Evolutionary conservation across 2,888 invertebrate genomes (phyloP).

Genomic region (Rotaria macrura): DNA sequence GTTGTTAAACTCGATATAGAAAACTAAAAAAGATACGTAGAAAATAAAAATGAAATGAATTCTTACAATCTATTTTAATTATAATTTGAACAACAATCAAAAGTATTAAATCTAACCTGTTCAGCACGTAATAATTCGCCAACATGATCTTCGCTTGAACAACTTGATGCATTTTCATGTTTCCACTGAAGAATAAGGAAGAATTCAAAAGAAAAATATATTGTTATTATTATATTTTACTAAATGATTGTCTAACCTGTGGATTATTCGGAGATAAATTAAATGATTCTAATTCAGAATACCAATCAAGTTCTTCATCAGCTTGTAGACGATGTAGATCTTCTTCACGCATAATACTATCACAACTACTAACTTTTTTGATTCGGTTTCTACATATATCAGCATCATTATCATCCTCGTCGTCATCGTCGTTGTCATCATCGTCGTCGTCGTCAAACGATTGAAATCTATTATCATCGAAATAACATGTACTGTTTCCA

Average conservation of each 20-base stretch:
- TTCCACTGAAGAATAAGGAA: not conserved
- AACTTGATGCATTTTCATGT: not conserved
- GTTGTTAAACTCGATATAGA: constrained; percentile 12
- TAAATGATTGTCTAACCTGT: too few relatives aligned
- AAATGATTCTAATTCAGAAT: constrained; percentile 14
- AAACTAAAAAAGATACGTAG: not conserved
- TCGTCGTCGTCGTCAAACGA: not conserved
- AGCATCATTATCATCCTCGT: too few relatives aligned
- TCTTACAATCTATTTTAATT: too few relatives aligned
- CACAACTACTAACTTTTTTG: not conserved
- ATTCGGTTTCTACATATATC: not conserved
- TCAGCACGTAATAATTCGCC: not conserved
- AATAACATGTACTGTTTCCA: not conserved
- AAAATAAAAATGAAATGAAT: not conserved
- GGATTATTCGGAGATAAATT: not conserved
- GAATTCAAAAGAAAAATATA: too few relatives aligned
- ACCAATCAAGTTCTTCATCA: constrained; percentile 19
- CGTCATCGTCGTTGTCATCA: not conserved
- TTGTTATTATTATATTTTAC: too few relatives aligned
- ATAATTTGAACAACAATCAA: too few relatives aligned
- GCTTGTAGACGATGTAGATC: not conserved
- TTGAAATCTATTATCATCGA: not conserved
- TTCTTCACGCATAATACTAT: not conserved
- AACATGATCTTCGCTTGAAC: not conserved
- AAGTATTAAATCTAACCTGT: not conserved